These are phyloP conservation scores for Xylota segnis DNA, from an alignment of 2,888 invertebrate species.

Conservation along the genomic window DNA sequence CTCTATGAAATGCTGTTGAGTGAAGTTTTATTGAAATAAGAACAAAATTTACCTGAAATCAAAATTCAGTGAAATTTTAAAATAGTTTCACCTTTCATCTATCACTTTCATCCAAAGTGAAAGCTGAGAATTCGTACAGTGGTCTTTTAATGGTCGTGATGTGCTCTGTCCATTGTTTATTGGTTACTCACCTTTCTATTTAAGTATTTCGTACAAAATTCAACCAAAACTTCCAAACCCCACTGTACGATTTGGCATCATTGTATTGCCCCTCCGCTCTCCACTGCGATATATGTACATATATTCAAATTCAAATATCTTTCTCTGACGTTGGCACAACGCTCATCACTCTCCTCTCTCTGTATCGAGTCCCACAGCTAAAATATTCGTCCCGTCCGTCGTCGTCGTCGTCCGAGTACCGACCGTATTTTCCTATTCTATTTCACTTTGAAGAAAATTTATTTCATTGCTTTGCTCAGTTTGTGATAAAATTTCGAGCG, in stretches of 20 bases:
- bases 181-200: too few species aligned
- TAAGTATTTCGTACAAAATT: too few species aligned
- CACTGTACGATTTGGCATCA: constrained; percentile 22
- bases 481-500: constrained; percentile 83
- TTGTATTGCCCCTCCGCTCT: constrained; percentile 5
- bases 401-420: constrained; percentile 3
- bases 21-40: too few species aligned
- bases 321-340: constrained; percentile 29
- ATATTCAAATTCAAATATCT: constrained; percentile 30
- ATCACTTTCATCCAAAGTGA: too few species aligned
- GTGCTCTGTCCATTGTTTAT: too few species aligned
- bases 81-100: too few species aligned
- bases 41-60: too few species aligned
- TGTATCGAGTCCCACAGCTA: constrained; percentile 17
- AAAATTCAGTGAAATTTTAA: too few species aligned
- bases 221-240: constrained; percentile 4
- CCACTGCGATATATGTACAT: constrained; percentile 3
- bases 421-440: constrained; percentile 43
- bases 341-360: constrained; percentile 34
- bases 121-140: background rate
- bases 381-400: constrained; percentile 49
- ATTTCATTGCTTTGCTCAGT: constrained; percentile 80
- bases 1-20: too few species aligned
- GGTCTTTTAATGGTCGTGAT: too few species aligned
- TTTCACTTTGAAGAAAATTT: constrained; percentile 58